Evolutionary conservation across 1,140 invertebrate species (phyloP), one percentile per base, ranked within the genome.

Genomic region (Drosophila insularis): DNA sequence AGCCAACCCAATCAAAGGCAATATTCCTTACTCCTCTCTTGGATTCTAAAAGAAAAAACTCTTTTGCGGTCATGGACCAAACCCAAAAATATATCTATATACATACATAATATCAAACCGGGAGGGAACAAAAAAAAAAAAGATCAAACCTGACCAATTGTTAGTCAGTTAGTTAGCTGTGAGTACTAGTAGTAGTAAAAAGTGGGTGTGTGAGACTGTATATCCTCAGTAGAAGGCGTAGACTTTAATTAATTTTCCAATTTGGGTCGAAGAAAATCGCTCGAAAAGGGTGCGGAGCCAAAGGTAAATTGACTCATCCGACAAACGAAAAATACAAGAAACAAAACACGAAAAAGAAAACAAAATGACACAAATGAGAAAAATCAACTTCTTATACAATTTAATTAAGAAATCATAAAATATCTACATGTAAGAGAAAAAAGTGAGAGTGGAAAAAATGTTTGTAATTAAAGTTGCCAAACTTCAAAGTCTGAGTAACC

Each of bases 191-290:
- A 21, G 17, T 50, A 50, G 79, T 71, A 68, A 86, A 86, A 86
- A 82, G 82, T 86, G 82, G 81, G 81, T 82, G 82, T 81, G 82
- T 68, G 31, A 66, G 67, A 50, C 31, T 56, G 35, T 62, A 21
- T 68, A 67, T 56, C 31, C 46, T 14, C 43, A 50, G 35, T 43
- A 32, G 56, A 56, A 80, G 84, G 84, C 80, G 84, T 87, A 68
- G 70, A 84, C 85, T 87, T 89, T 84, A 89, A 89, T 89, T 89
- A 89, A 89, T 89, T 84, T 87, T 89, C 63, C 66, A 74, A 78
- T 89, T 82, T 89, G 69, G 85, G 84, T 84, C 80, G 72, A 74
- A 70, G 67, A 62, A 82, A 79, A 63, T 50, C 21, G 23, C 61
- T 10, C 14, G 43, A 50, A 50, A 50, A 19, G 17, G 23, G 27